These are phyloP conservation scores for Anhinga anhinga DNA, from an alignment of 2,113 vertebrate species.

Conservation along the genomic window DNA sequence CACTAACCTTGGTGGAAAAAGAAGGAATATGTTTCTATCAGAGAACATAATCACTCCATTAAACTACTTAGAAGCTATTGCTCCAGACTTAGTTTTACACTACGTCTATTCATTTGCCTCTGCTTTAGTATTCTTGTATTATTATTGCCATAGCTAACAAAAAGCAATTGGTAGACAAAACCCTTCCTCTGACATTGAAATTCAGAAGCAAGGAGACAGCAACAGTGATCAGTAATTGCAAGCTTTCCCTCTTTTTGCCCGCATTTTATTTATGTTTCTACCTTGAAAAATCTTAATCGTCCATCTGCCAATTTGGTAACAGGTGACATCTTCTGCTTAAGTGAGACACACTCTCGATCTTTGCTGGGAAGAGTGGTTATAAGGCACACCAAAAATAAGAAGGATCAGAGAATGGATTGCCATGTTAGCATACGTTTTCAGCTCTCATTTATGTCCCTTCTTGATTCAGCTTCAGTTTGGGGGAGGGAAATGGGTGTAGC, in stretches of 20 bases:
- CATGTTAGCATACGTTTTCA: slow-evolving; percentile 16
- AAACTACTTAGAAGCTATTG: neutral
- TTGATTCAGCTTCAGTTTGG: slow-evolving; percentile 5
- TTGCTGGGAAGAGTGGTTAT: neutral
- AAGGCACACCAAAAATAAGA: neutral
- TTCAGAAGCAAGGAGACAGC: neutral
- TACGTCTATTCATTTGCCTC: neutral
- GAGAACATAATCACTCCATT: neutral
- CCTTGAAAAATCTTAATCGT: neutral
- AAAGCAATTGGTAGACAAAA: neutral
- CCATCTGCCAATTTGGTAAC: neutral
- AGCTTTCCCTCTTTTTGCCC: neutral
- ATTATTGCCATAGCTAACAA: neutral
- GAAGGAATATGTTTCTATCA: neutral
- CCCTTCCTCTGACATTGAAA: slow-evolving; percentile 13
- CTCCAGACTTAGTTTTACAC: neutral
- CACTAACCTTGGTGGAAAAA: neutral
- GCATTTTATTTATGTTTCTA: slow-evolving; percentile 11
- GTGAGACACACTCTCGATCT: neutral
- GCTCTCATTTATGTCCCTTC: neutral
- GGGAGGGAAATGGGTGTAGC: slow-evolving; percentile 13
- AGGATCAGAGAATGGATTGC: neutral
- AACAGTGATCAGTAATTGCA: neutral
- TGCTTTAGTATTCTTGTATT: neutral
- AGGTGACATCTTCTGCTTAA: neutral